phyloP scores from a whole-genome alignment of 2,888 invertebrate genomes.

The Linnaemya tessellans region DNA sequence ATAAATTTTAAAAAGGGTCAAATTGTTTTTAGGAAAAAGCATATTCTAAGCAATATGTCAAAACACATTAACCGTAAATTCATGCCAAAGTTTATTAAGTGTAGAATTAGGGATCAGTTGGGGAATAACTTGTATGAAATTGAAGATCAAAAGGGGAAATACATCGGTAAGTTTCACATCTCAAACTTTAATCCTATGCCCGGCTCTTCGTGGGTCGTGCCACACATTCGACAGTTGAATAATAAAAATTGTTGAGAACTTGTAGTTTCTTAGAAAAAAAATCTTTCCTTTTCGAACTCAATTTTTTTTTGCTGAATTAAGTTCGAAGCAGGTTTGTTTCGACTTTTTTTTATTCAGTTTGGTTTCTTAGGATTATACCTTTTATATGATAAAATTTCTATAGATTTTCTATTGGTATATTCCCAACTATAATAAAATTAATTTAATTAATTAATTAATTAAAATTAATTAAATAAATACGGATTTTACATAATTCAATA shows the following conservation, averaged over 20 bases:
- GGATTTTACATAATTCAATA: too few relatives aligned
- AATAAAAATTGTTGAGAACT: neutral
- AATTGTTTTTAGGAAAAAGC: neutral
- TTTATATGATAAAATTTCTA: too few relatives aligned
- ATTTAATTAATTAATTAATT: too few relatives aligned
- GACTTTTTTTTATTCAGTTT: neutral
- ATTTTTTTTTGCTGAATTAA: neutral
- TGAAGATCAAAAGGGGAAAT: neutral
- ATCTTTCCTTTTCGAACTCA: neutral
- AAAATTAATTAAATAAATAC: too few relatives aligned
- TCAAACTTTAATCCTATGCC: neutral
- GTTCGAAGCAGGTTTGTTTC: constrained; percentile 2
- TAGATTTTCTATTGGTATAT: too few relatives aligned
- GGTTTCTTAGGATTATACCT: too few relatives aligned
- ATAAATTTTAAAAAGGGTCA: neutral
- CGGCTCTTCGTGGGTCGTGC: constrained; percentile 9
- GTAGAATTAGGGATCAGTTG: neutral
- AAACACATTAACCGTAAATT: neutral
- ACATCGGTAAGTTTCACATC: neutral
- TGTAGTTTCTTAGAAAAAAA: neutral
- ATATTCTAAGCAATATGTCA: neutral
- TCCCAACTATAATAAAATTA: too few relatives aligned
- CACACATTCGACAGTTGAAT: neutral
- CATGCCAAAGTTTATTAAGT: neutral
- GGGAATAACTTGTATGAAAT: neutral